phyloP scores from a whole-genome alignment of 2,797 vertebrate species.

The Salmo trutta region DNA sequence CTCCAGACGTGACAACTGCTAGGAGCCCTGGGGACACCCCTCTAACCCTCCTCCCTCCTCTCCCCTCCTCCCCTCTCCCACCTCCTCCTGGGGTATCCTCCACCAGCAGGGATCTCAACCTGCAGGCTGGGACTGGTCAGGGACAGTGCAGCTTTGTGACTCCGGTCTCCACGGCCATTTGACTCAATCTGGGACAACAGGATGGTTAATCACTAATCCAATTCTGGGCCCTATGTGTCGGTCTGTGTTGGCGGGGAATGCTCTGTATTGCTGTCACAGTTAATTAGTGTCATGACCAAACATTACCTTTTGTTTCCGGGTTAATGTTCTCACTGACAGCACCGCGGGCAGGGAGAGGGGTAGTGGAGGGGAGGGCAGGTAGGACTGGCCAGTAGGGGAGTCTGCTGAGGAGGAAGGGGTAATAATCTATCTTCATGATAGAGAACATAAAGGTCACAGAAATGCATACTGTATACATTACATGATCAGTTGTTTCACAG shows the following conservation, averaged over 20 bases:
- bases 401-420: conserved; percentile 51
- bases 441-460: background rate
- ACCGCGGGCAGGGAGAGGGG: conserved; percentile 46
- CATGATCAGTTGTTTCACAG: too few relatives aligned
- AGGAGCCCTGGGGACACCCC: conserved; percentile 64
- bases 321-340: conserved; percentile 71
- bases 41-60: conserved; percentile 38
- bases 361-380: conserved; percentile 33
- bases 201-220: conserved; percentile 86
- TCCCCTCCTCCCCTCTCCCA: conserved; percentile 59
- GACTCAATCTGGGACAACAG: conserved; percentile 69
- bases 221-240: conserved; percentile 58
- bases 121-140: background rate
- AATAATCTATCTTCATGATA: conserved; percentile 18
- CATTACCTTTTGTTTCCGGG: conserved; percentile 72
- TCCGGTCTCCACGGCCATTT: conserved; percentile 54
- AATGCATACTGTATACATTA: background rate
- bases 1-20: conserved; percentile 78
- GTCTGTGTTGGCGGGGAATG: conserved; percentile 43
- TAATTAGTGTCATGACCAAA: conserved; percentile 77
- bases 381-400: conserved; percentile 59
- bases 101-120: background rate
- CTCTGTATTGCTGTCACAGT: conserved; percentile 77
- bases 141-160: too few relatives aligned
- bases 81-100: conserved; percentile 21